Percentiles rank a stretch among this genome's conserved stretches.
Conservation (phyloP, 2,113 vertebrate species). For the Chascanopsetta lugubris region DNA sequence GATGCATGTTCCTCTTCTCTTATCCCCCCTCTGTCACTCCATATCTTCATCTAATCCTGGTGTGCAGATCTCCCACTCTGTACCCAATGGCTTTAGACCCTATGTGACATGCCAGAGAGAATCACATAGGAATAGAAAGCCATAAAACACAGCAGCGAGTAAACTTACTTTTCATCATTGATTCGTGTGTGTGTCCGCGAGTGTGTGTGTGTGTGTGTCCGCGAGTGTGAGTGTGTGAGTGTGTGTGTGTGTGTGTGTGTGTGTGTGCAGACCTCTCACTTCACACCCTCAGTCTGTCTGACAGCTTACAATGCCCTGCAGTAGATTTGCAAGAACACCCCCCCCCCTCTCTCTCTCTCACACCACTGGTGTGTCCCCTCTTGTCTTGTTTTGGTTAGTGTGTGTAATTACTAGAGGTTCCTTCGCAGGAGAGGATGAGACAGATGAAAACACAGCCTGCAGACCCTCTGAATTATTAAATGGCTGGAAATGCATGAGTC, state of each 20-base stretch:
- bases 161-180: constrained; percentile 36
- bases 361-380: neutral
- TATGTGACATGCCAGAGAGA: constrained; percentile 93
- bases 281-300: constrained; percentile 66
- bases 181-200: constrained; percentile 14
- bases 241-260: too few relatives aligned
- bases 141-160: constrained; percentile 96
- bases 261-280: constrained; percentile 27
- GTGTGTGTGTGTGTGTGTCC: too few relatives aligned
- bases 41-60: constrained; percentile 48
- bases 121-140: constrained; percentile 99
- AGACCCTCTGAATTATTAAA: constrained; percentile 76
- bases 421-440: constrained; percentile 45
- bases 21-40: constrained; percentile 34
- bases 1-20: constrained; percentile 22
- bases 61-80: constrained; percentile 85
- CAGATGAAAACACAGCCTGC: constrained; percentile 66
- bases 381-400: constrained; percentile 52
- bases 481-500: constrained; percentile 68
- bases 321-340: constrained; percentile 69
- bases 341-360: neutral
- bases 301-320: constrained; percentile 69
- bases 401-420: constrained; percentile 53
- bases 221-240: too few relatives aligned
- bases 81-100: constrained; percentile 99